Evolutionary conservation across 1,140 invertebrate species (phyloP).

Genomic region (Drosophila micromelanica): DNA sequence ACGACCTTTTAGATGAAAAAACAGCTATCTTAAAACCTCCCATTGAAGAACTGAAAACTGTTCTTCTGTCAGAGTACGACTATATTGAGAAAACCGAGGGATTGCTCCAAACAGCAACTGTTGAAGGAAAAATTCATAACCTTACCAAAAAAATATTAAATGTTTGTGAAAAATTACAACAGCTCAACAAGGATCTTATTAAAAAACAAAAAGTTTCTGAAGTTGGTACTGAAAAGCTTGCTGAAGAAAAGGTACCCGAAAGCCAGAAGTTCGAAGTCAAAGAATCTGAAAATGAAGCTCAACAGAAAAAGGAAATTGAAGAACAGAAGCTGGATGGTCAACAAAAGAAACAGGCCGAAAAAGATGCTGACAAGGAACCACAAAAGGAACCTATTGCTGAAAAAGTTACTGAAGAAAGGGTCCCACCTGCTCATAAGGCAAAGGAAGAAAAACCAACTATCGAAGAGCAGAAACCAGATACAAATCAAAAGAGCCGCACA

Average conservation of each 20-base stretch:
- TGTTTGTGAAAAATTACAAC: slow-evolving; percentile 49
- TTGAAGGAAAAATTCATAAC: slow-evolving; percentile 47
- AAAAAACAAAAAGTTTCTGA: neutral
- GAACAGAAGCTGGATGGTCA: slow-evolving; percentile 21
- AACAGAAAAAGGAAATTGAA: slow-evolving; percentile 25
- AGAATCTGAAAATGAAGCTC: slow-evolving; percentile 5
- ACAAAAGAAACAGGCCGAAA: slow-evolving; percentile 14
- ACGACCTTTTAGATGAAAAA: slow-evolving; percentile 59
- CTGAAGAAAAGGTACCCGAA: slow-evolving; percentile 6
- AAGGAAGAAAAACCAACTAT: neutral
- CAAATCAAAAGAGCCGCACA: neutral
- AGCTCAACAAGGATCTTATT: slow-evolving; percentile 1
- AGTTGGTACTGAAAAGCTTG: slow-evolving; percentile 2
- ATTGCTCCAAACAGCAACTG: slow-evolving; percentile 21
- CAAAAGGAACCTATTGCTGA: slow-evolving; percentile 25
- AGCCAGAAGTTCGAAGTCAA: slow-evolving; percentile 2
- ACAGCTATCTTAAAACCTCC: slow-evolving; percentile 26
- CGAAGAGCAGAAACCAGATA: slow-evolving; percentile 9
- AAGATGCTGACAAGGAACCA: slow-evolving; percentile 6
- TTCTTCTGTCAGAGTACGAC: slow-evolving; percentile 57
- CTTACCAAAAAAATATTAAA: slow-evolving; percentile 50
- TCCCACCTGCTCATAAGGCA: neutral
- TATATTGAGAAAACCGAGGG: slow-evolving; percentile 56
- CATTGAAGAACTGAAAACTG: slow-evolving; percentile 52
- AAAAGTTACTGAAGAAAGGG: slow-evolving; percentile 24